Percentiles rank a stretch among this genome's conserved stretches.
Conservation (phyloP, 2,797 vertebrate genomes). For the Clarias fuscus region DNA sequence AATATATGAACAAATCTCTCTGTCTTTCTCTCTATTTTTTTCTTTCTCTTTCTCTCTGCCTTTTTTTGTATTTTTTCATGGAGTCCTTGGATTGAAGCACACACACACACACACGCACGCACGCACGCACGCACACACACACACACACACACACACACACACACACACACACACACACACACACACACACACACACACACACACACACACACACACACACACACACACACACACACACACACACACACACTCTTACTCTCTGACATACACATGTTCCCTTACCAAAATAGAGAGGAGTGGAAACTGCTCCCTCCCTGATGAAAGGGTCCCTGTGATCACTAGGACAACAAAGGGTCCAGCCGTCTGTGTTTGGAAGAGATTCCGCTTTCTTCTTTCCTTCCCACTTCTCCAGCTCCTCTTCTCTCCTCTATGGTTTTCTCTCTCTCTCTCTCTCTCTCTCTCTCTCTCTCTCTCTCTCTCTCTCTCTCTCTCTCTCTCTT, state of each 20-base stretch:
- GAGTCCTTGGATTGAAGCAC: slow-evolving; percentile 34
- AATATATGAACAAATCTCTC: slow-evolving; percentile 15
- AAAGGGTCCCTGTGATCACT: slow-evolving; percentile 80
- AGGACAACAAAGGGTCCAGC: slow-evolving; percentile 77
- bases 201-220: slow-evolving; percentile 31
- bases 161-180: slow-evolving; percentile 36
- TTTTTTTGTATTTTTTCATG: not conserved
- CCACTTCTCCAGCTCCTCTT: slow-evolving; percentile 67
- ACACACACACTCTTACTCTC: slow-evolving; percentile 34
- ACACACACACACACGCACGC: slow-evolving; percentile 38
- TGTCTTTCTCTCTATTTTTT: not conserved
- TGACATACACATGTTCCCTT: slow-evolving; percentile 56
- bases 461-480: slow-evolving; percentile 67
- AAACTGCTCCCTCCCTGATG: slow-evolving; percentile 74
- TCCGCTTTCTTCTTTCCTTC: slow-evolving; percentile 78
- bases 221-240: slow-evolving; percentile 37
- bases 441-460: slow-evolving; percentile 64
- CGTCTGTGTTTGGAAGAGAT: slow-evolving; percentile 77
- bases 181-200: slow-evolving; percentile 36
- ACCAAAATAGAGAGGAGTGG: slow-evolving; percentile 66
- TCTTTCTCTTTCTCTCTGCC: not conserved
- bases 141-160: slow-evolving; percentile 33
- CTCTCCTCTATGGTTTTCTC: slow-evolving; percentile 59
- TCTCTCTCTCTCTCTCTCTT: slow-evolving; percentile 70
- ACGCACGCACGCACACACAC: too few relatives aligned